These are phyloP conservation scores for Tenthredo notha DNA, from an alignment of 2,888 invertebrate genomes.

Conservation along the genomic window DNA sequence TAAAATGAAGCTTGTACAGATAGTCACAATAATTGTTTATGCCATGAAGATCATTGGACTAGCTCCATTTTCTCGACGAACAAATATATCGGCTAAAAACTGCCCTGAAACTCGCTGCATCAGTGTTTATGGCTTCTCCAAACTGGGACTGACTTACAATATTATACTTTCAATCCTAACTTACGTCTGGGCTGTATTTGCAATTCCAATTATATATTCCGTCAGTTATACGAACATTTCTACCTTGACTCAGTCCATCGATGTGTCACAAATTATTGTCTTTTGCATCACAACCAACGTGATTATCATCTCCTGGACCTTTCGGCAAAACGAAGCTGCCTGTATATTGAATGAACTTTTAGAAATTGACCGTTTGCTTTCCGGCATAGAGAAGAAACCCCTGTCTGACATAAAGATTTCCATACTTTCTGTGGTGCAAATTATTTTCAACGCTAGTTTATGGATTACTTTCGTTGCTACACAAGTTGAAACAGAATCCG, in stretches of 20 bases:
- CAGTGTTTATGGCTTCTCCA: background rate
- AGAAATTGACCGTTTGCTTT: background rate
- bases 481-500: background rate
- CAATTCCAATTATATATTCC: background rate
- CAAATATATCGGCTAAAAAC: background rate
- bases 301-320: slow-evolving; percentile 4
- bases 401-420: background rate
- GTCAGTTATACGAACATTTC: background rate
- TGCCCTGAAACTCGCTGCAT: background rate
- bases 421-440: background rate
- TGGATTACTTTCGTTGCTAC: background rate
- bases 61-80: background rate
- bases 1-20: background rate
- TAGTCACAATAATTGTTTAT: background rate
- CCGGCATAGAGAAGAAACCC: background rate
- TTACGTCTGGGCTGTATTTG: background rate
- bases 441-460: background rate
- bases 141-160: slow-evolving; percentile 14
- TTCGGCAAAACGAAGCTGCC: background rate
- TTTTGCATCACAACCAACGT: background rate
- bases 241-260: background rate
- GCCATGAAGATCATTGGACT: slow-evolving; percentile 14
- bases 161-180: background rate
- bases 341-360: background rate
- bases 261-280: background rate